phyloP scores from a whole-genome alignment of 2,113 vertebrate species.

The Siphamia tubifer region DNA sequence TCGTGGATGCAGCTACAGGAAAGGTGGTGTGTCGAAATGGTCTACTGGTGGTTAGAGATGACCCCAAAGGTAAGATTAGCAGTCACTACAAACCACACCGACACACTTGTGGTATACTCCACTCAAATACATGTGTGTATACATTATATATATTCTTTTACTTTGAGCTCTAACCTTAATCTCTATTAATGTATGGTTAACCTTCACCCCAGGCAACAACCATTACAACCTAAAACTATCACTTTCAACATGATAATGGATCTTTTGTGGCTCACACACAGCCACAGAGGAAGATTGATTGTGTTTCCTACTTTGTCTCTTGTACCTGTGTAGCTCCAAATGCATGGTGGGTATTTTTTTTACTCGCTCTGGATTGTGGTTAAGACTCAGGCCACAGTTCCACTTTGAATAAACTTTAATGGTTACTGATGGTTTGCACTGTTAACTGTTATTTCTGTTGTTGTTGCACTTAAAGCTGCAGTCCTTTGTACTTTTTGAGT shows the following conservation, averaged over 20 bases:
- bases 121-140: no score
- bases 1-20: constrained; percentile 90
- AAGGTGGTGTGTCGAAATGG: constrained; percentile 96
- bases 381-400: not conserved
- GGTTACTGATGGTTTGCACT: no score
- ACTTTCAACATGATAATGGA: constrained; percentile 9
- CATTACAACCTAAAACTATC: constrained; percentile 4
- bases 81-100: not conserved
- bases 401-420: not conserved
- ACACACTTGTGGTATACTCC: not conserved
- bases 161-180: constrained; percentile 8
- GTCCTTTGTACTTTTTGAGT: no score
- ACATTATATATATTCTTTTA: constrained; percentile 15
- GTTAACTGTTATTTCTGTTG: no score
- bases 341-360: not conserved
- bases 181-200: constrained; percentile 15
- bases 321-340: not conserved
- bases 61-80: constrained; percentile 89
- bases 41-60: constrained; percentile 93
- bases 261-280: constrained; percentile 8
- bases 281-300: not conserved
- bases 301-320: not conserved
- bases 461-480: no score
- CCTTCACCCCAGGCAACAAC: not conserved
- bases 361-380: not conserved